A percentile compares a stretch with the other conserved stretches of the same genome.
These are phyloP conservation scores for Lutjanus erythropterus DNA, from an alignment of 2,113 vertebrate species.

Conservation along the genomic window DNA sequence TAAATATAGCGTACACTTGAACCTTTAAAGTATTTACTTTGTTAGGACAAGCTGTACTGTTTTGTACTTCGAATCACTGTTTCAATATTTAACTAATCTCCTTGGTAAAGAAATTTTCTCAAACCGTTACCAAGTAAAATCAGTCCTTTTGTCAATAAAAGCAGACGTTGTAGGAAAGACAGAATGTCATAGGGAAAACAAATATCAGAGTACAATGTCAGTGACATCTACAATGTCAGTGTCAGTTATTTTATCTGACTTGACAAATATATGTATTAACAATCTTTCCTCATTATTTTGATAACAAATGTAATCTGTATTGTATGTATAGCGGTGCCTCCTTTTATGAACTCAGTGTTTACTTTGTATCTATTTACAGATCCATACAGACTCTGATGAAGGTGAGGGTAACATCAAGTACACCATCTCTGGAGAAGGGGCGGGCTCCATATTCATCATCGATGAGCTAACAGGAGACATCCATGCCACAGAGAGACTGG, in stretches of 20 bases:
- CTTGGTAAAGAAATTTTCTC: background rate
- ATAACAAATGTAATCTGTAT: background rate
- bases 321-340: background rate
- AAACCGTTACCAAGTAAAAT: too few relatives aligned
- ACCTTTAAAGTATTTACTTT: too few relatives aligned
- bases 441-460: constrained; percentile 96
- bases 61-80: too few relatives aligned
- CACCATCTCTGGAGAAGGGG: constrained; percentile 97
- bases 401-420: constrained; percentile 98
- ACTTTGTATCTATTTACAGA: constrained; percentile 83
- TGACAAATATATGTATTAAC: background rate
- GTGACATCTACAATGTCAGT: background rate
- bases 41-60: too few relatives aligned
- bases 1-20: too few relatives aligned
- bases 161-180: background rate
- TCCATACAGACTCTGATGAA: constrained; percentile 97
- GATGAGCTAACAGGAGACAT: constrained; percentile 97
- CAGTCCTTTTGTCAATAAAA: background rate
- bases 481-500: constrained; percentile 95
- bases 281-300: background rate
- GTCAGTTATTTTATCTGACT: background rate
- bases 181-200: background rate
- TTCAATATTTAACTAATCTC: too few relatives aligned
- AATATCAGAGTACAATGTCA: background rate
- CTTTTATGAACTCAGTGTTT: background rate